Conservation (phyloP, 2,888 invertebrate species). For the Drosophila bunnanda region DNA sequence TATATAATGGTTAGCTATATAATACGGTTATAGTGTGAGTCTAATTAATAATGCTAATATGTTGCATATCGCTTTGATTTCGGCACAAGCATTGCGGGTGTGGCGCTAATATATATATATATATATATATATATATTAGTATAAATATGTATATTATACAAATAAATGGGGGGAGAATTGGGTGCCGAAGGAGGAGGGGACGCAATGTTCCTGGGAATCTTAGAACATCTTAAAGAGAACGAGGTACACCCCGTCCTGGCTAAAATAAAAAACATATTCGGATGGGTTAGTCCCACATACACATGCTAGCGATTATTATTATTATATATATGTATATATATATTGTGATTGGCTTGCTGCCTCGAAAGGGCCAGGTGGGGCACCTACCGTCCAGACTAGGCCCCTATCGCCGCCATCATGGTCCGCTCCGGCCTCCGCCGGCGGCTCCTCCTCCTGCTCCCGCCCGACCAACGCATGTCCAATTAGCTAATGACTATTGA, state of each 20-base stretch:
- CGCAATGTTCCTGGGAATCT: slow-evolving; percentile 7
- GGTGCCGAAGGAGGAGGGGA: background rate
- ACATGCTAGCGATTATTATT: slow-evolving; percentile 1
- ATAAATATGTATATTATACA: background rate
- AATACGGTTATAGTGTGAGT: background rate
- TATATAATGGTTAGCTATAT: background rate
- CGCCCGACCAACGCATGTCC: slow-evolving; percentile 26
- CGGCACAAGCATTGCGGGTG: background rate
- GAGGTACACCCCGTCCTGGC: slow-evolving; percentile 3
- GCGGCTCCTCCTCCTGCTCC: background rate
- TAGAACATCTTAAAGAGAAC: slow-evolving; percentile 3
- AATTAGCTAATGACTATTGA: slow-evolving; percentile 75
- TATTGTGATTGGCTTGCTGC: slow-evolving; percentile 10
- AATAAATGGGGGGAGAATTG: background rate
- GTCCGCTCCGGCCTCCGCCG: background rate
- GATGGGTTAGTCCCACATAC: slow-evolving; percentile 13
- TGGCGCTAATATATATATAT: background rate
- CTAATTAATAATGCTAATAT: background rate
- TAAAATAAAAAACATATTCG: slow-evolving; percentile 5
- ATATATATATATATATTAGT: background rate
- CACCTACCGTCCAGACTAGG: slow-evolving; percentile 1
- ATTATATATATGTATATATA: background rate
- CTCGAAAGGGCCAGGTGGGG: slow-evolving; percentile 6
- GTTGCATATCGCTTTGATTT: background rate
- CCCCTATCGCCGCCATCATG: background rate